Evolutionary conservation across 2,113 vertebrate species (phyloP), one percentile per base, ranked within the genome.

Genomic region (Lepisosteus osseus): DNA sequence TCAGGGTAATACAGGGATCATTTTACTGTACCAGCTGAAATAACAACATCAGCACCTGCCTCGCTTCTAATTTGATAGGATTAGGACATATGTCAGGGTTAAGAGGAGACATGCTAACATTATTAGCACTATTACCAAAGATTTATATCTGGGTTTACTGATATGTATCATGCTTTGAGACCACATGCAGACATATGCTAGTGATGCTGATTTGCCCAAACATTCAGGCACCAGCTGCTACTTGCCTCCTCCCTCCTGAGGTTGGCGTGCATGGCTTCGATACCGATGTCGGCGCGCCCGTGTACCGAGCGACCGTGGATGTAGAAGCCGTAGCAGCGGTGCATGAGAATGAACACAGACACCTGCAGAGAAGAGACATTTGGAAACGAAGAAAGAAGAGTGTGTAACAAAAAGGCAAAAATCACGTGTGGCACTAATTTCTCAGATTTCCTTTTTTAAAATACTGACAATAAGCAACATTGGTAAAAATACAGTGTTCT

Each of bases 271-370:
- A 94, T 94, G 75, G 94, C 91, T 79, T 94, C 93, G 89, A 94
- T 94, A 67, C 91, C 92, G 64, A 93, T 93, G 78, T 94, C 91
- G 45, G 92, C 84, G 62, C 92, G 90, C 3, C 93, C 93, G 67
- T 94, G 93, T 61, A 94, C 92, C 29, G 93, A 94, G 68, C 93
- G 89, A 57, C 93, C 93, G 7, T 94, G 93, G 68, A 94, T 93
- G 17, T 94, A 94, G 85, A 92, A 90, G 29, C 93, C 93, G 84
- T 92, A 94, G 78, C 92, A 93, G 81, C 66, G 85, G 76, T 94
- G 85, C 54, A 88, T 90, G 71, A 94, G 78, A 56, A 94, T 82
- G 77, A 94, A 92, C 55, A 94, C 87, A 5, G 93, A 94, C 80
- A 94, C 90, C 93, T 94, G 75, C 15, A 82, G 77, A 74, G 72